phyloP scores from a whole-genome alignment of 2,888 invertebrate species.

The Drosophila monieri region DNA sequence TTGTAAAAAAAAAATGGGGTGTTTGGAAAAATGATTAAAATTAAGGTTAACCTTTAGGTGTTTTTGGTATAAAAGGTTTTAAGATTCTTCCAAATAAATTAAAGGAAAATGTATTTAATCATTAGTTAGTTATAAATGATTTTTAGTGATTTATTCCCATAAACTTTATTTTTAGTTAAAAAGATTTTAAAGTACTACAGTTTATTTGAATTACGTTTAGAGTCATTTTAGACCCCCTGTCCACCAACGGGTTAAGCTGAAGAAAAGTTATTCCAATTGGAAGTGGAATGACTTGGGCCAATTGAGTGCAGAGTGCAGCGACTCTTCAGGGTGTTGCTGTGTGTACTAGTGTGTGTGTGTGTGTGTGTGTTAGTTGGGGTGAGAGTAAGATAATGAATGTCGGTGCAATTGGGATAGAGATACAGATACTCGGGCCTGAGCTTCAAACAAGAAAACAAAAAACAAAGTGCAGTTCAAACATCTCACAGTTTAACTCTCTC shows the following conservation, averaged over 20 bases:
- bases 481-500: slow-evolving; percentile 5
- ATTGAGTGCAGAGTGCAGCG: slow-evolving; percentile 51
- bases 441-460: background rate
- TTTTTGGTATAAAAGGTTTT: too few relatives aligned
- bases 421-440: slow-evolving; percentile 9
- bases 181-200: too few relatives aligned
- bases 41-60: background rate
- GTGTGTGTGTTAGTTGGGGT: slow-evolving; percentile 3
- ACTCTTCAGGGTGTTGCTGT: slow-evolving; percentile 9
- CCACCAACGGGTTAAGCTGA: slow-evolving; percentile 5
- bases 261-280: background rate
- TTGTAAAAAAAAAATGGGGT: background rate
- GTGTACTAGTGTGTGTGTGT: slow-evolving; percentile 6
- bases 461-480: slow-evolving; percentile 1
- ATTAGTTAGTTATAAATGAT: too few relatives aligned
- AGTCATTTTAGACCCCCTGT: background rate
- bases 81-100: too few relatives aligned
- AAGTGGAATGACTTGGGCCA: slow-evolving; percentile 9
- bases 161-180: too few relatives aligned
- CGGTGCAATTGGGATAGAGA: slow-evolving; percentile 11
- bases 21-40: background rate
- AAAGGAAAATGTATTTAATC: too few relatives aligned
- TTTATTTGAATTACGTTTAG: too few relatives aligned
- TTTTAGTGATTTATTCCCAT: too few relatives aligned
- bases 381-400: slow-evolving; percentile 48